These are phyloP conservation scores for Patella caerulea DNA, from an alignment of 2,888 invertebrate genomes.

Conservation along the genomic window DNA sequence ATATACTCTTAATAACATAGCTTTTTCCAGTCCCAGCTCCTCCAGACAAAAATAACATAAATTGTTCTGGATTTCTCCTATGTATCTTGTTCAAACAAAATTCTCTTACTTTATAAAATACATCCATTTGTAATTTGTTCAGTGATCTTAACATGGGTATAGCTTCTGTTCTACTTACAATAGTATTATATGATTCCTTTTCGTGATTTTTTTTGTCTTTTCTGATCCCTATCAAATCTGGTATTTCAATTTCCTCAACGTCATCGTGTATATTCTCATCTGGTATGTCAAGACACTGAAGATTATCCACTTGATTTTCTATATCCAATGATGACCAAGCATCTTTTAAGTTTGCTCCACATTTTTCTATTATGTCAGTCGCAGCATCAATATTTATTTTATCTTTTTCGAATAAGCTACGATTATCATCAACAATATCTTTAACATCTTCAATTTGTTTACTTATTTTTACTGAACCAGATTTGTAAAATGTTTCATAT, in stretches of 20 bases:
- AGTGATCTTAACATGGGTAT: conserved; percentile 14
- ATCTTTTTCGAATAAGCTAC: not conserved
- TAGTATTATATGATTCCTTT: not conserved
- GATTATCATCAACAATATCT: conserved; percentile 9
- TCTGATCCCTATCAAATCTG: not conserved
- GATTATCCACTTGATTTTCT: conserved; percentile 6
- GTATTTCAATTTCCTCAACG: not conserved
- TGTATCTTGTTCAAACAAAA: conserved; percentile 19
- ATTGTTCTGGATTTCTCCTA: conserved; percentile 7
- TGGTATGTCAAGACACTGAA: not conserved
- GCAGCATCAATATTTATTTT: not conserved
- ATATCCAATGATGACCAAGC: conserved; percentile 11
- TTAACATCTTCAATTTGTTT: not conserved
- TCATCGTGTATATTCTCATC: not conserved
- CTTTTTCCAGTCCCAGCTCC: conserved; percentile 23
- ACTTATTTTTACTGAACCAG: not conserved
- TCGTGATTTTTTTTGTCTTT: not conserved
- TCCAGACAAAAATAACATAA: conserved; percentile 23
- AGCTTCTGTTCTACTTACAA: not conserved
- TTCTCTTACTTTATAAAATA: conserved; percentile 27
- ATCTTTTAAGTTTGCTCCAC: conserved; percentile 3
- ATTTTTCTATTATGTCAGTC: not conserved
- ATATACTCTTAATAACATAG: conserved; percentile 18
- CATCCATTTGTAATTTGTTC: conserved; percentile 14
- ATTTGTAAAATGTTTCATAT: conserved; percentile 8